Percentiles rank a stretch among this genome's conserved stretches.
Evolutionary conservation across 2,113 vertebrate genomes (phyloP).

Genomic region (Dunckerocampus dactyliophorus): DNA sequence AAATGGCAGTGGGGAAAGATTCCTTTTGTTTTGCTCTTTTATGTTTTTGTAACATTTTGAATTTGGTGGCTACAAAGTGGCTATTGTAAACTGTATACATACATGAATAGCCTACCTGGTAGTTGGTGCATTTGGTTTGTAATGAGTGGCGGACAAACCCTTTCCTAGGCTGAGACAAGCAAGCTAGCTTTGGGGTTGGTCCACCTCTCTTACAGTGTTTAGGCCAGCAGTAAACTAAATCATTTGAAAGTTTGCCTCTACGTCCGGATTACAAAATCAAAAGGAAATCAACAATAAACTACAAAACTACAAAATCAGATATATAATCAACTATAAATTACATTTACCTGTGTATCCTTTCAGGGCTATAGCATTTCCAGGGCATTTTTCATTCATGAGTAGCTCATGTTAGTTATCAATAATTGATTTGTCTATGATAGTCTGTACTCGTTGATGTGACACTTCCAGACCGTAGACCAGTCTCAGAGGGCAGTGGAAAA

Average conservation of each 20-base stretch:
- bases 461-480: conserved; percentile 32
- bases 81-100: no score
- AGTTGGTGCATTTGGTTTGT: no score
- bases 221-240: no score
- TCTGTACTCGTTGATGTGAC: conserved; percentile 44
- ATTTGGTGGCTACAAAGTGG: background rate
- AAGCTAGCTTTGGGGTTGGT: no score
- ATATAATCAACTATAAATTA: background rate
- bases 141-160: no score
- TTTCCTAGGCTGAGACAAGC: no score
- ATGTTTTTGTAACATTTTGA: no score
- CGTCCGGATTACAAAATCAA: background rate
- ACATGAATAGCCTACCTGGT: no score
- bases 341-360: conserved; percentile 11
- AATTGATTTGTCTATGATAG: conserved; percentile 54
- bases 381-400: conserved; percentile 49
- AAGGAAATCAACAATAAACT: background rate
- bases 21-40: background rate
- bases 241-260: background rate
- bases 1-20: background rate
- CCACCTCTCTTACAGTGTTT: no score
- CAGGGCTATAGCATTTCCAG: conserved; percentile 12
- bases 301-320: background rate
- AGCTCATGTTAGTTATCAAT: conserved; percentile 56
- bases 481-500: conserved; percentile 43